These are phyloP conservation scores for Todiramphus saurophagus DNA, from an alignment of 2,113 vertebrate genomes.

Conservation along the genomic window DNA sequence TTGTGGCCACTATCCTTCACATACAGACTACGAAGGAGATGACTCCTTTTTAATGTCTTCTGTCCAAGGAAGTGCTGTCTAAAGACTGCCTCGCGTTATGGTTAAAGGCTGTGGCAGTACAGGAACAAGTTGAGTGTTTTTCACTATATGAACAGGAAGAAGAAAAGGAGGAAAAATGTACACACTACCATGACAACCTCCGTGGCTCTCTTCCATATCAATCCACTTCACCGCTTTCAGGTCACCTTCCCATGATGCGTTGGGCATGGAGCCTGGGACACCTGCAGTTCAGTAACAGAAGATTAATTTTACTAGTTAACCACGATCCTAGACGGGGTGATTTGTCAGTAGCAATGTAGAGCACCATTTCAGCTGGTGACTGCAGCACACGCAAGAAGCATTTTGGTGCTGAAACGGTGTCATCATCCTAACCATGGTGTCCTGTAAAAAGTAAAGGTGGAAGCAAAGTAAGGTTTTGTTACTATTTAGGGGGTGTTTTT, in stretches of 20 bases:
- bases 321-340: not conserved
- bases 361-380: not conserved
- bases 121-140: not conserved
- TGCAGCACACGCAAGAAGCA: not conserved
- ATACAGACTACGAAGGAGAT: not conserved
- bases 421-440: not conserved
- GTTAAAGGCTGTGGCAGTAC: not conserved
- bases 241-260: slow-evolving; percentile 64
- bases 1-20: not conserved
- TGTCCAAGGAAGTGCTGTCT: not conserved
- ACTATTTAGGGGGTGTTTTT: not conserved
- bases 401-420: rapidly evolving
- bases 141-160: not conserved
- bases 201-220: slow-evolving; percentile 63
- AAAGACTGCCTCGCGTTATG: not conserved
- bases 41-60: not conserved
- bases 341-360: not conserved
- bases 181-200: slow-evolving; percentile 72
- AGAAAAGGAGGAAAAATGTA: not conserved
- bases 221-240: slow-evolving; percentile 74
- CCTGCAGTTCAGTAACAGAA: slow-evolving; percentile 30
- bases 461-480: not conserved
- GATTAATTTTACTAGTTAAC: not conserved
- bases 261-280: slow-evolving; percentile 74
- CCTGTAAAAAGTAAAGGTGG: not conserved